Conservation (phyloP, 2,113 vertebrate species). For the Nanorana parkeri region DNA sequence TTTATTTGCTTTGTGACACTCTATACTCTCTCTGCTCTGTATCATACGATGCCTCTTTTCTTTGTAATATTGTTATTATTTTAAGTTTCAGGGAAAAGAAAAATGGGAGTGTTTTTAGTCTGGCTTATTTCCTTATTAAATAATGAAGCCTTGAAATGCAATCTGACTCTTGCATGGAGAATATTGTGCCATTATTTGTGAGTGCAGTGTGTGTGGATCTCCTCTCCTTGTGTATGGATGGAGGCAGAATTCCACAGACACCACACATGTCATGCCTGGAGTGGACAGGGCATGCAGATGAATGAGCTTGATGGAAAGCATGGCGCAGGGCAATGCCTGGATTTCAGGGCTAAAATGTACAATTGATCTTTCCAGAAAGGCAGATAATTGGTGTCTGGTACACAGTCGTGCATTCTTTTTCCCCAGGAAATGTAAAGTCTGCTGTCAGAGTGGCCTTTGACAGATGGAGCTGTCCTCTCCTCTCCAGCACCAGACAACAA, state of each 20-base stretch:
- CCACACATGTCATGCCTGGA: background rate
- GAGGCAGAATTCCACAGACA: background rate
- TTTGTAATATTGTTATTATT: slow-evolving; percentile 21
- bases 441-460: slow-evolving; percentile 7
- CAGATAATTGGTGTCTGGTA: slow-evolving; percentile 40
- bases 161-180: background rate
- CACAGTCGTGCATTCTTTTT: slow-evolving; percentile 12
- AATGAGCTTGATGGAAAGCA: slow-evolving; percentile 25
- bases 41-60: slow-evolving; percentile 8
- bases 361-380: slow-evolving; percentile 44
- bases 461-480: slow-evolving; percentile 9
- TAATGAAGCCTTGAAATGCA: slow-evolving; percentile 38
- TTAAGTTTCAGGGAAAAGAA: background rate
- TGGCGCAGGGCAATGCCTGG: slow-evolving; percentile 1
- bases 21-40: background rate
- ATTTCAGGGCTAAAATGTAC: background rate
- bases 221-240: background rate
- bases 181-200: background rate
- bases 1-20: slow-evolving; percentile 11
- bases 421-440: slow-evolving; percentile 47
- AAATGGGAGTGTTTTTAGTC: background rate
- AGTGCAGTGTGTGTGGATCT: background rate
- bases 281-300: background rate
- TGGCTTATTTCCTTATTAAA: slow-evolving; percentile 32
- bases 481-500: background rate